These are phyloP conservation scores for Peromyscus aztecus DNA, from an alignment of 2,797 vertebrate genomes.

Conservation along the genomic window DNA sequence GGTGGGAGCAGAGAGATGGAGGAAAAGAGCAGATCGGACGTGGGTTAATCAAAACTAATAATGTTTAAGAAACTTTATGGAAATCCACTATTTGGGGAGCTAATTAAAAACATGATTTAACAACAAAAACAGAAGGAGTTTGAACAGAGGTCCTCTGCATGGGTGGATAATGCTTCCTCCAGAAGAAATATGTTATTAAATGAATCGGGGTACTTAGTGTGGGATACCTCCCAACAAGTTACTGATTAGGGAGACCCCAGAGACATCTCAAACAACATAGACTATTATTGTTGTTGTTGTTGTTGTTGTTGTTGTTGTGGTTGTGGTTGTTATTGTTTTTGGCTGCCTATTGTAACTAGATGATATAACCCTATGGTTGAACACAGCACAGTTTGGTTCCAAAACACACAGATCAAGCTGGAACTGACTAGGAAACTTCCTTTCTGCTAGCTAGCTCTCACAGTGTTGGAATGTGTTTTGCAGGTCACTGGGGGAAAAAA, in stretches of 20 bases:
- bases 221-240: not conserved
- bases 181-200: not conserved
- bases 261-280: not conserved
- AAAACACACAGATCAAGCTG: not conserved
- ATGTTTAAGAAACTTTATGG: not conserved
- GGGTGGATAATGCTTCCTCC: not conserved
- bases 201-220: not conserved
- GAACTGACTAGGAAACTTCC: not conserved
- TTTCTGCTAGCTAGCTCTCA: not conserved
- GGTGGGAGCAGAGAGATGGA: not conserved
- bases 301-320: no score
- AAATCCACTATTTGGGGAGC: not conserved
- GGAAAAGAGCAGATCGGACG: not conserved
- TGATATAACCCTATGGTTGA: not conserved
- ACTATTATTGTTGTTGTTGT: no score
- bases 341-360: not conserved
- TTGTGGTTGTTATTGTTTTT: not conserved
- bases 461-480: not conserved
- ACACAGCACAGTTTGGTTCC: not conserved
- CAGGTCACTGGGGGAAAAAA: not conserved
- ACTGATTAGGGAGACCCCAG: not conserved
- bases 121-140: not conserved
- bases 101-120: not conserved
- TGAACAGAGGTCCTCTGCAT: not conserved
- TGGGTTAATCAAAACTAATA: not conserved